Evolutionary conservation across 2,113 vertebrate genomes (phyloP).

Genomic region (Laticauda colubrina): DNA sequence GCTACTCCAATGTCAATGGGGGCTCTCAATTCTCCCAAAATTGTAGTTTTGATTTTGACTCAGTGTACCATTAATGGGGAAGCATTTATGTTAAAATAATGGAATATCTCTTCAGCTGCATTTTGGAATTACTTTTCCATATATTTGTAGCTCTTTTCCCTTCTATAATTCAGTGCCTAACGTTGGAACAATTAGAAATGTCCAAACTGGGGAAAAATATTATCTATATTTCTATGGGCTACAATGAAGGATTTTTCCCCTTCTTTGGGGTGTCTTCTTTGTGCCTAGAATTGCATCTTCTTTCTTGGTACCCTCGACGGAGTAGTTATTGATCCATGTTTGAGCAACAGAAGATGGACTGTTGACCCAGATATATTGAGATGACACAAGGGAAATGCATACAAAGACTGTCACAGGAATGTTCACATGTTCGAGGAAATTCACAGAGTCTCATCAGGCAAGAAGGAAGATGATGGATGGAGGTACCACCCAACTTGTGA

Average conservation of each 20-base stretch:
- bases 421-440: not conserved
- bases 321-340: not conserved
- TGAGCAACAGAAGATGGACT: slow-evolving; percentile 22
- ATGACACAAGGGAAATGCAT: slow-evolving; percentile 28
- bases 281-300: not conserved
- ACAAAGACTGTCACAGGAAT: not conserved
- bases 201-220: not conserved
- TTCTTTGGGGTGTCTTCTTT: not conserved
- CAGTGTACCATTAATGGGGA: not conserved
- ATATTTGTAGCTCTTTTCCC: not conserved
- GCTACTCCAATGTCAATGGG: not conserved
- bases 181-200: not conserved
- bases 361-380: slow-evolving; percentile 30
- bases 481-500: slow-evolving; percentile 26
- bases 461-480: slow-evolving; percentile 56
- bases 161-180: not conserved
- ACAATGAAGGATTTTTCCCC: not conserved
- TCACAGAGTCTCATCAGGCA: slow-evolving; percentile 16
- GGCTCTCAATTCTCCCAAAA: not conserved
- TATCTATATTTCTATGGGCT: not conserved
- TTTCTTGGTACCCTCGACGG: fast-evolving
- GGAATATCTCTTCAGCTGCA: not conserved
- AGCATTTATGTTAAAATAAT: not conserved
- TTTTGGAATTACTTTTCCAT: not conserved
- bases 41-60: not conserved